Evolutionary conservation across 2,888 invertebrate species (phyloP).

Genomic region (Apamea crenata): DNA sequence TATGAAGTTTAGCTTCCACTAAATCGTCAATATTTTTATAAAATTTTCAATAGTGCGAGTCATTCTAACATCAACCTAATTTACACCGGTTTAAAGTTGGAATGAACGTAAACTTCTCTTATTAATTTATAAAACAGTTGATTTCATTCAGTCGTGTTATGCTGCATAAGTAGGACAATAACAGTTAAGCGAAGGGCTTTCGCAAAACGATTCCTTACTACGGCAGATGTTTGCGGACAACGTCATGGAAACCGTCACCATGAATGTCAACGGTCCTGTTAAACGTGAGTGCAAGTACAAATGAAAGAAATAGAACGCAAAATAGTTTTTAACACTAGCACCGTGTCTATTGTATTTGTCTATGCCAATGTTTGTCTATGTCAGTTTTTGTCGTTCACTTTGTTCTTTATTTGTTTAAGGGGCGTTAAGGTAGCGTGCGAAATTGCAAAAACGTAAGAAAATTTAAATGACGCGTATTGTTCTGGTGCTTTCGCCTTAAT

Average conservation of each 20-base stretch:
- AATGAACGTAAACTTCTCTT: not conserved
- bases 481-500: not conserved
- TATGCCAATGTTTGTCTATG: not conserved
- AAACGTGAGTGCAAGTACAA: not conserved
- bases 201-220: not conserved
- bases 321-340: conserved; percentile 2
- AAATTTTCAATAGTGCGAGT: not conserved
- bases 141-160: not conserved
- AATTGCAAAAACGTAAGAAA: not conserved
- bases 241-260: not conserved
- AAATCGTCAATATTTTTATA: not conserved
- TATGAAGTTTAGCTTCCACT: not conserved
- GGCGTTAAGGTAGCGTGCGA: not conserved
- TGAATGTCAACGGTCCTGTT: not conserved
- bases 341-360: not conserved
- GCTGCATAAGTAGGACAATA: conserved; percentile 3
- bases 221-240: not conserved
- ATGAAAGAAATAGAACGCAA: not conserved
- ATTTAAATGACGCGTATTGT: not conserved
- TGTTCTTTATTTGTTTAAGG: not conserved
- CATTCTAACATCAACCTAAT: not conserved
- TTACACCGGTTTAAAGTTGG: not conserved
- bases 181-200: not conserved
- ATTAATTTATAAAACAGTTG: not conserved
- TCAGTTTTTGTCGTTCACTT: not conserved